Evolutionary conservation across 2,113 vertebrate genomes (phyloP).

Genomic region (Petrocephalus microphthalmus): DNA sequence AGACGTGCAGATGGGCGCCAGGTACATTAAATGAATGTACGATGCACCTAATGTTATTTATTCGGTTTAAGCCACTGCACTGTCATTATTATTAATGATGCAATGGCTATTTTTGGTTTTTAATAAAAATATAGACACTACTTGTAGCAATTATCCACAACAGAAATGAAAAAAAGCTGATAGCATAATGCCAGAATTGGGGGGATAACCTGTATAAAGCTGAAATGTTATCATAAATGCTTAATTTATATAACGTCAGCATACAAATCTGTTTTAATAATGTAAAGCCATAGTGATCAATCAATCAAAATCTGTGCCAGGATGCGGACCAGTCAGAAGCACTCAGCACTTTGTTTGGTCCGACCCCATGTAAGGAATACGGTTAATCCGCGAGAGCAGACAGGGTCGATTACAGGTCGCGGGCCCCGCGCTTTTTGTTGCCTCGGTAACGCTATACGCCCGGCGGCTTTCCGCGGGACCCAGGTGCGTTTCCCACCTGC

Average conservation of each 20-base stretch:
- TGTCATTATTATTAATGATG: background rate
- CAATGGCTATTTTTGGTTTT: background rate
- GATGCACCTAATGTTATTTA: background rate
- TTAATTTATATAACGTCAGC: background rate
- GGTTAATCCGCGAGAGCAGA: background rate
- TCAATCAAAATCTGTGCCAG: background rate
- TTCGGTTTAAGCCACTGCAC: background rate
- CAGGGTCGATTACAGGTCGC: background rate
- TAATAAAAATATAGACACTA: background rate
- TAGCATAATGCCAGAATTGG: background rate
- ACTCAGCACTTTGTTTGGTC: background rate
- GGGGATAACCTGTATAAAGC: background rate
- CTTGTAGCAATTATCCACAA: background rate
- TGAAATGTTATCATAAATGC: background rate
- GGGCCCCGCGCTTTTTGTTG: background rate
- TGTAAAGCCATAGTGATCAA: background rate
- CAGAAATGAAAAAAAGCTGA: background rate
- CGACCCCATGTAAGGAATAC: background rate
- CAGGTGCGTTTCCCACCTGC: conserved; percentile 1
- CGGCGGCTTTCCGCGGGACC: background rate
- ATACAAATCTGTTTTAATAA: background rate
- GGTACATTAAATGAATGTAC: background rate
- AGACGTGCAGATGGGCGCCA: background rate
- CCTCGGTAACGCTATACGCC: background rate
- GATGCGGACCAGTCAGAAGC: background rate